Conservation (phyloP, 2,797 vertebrate genomes). For the Okamejei kenojei region DNA sequence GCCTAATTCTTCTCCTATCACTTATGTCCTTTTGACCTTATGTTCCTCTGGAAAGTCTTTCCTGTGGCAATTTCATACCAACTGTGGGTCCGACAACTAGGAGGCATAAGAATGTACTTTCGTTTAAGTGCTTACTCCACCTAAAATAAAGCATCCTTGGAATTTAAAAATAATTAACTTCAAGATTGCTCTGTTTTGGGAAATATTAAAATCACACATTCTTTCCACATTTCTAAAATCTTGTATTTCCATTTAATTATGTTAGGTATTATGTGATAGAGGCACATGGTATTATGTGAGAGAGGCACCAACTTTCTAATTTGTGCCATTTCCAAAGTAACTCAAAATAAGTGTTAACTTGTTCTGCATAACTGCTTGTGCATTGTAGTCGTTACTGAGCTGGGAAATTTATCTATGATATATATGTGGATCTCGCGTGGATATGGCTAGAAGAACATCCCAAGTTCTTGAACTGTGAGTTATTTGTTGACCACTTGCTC, state of each 20-base stretch:
- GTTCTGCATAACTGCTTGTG: neutral
- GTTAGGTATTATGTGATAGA: neutral
- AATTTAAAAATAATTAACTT: neutral
- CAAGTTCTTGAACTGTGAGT: neutral
- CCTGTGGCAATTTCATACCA: neutral
- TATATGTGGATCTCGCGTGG: neutral
- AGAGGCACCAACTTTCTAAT: neutral
- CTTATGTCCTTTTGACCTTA: no score
- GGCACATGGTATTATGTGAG: neutral
- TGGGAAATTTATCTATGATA: neutral
- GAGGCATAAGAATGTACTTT: neutral
- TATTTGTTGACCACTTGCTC: neutral
- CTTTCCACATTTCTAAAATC: neutral
- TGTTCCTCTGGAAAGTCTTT: neutral
- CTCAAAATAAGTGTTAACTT: neutral
- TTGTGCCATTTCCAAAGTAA: neutral
- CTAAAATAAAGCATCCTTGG: neutral
- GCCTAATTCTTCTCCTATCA: no score
- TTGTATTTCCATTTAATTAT: neutral
- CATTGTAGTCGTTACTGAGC: neutral
- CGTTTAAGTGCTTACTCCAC: neutral
- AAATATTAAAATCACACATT: neutral
- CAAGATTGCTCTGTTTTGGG: neutral
- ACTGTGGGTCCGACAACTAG: neutral
- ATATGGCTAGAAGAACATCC: neutral